Evolutionary conservation across 2,888 invertebrate species (phyloP), one percentile per base, ranked within the genome.

Genomic region (Melanostoma scalare): DNA sequence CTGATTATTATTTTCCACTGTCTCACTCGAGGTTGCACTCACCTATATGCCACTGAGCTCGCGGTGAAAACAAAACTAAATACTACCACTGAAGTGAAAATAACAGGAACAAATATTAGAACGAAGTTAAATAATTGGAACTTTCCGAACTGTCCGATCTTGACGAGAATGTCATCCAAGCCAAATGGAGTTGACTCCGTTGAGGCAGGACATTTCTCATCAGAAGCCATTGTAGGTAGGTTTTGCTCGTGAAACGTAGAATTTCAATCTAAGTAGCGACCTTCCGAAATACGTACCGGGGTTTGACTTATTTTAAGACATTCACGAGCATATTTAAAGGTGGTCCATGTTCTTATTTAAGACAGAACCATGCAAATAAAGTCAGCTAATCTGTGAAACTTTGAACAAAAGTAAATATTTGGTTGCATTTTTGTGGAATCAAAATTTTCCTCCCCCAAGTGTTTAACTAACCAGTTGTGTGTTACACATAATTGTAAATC

Each of bases 41-140:
- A 95, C 96, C 96, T 94, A 91, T 95, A 94, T 9, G 94, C 93
- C 33, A 95, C 91, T 75, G 94, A 93, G 80, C 94, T 94, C 2
- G 95, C 94, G 0, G 95, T 94, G 89, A 96, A 96, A 73, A 95
- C 93, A 88, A 94, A 95, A 69, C 94, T 94, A 86, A 94, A 92
- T 88, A 93, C 93, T 86, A 93, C 94, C 84, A 94, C 93, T 0
- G 94, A 94, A 3, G 94, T 93, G 89, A 94, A 93, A 20, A 94
- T 91, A 81, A 95, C 92, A 3, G 94, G 94, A 8, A 95, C 75
- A 76, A 94, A 92, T n/a, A 95, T 92, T 61, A 95, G 89, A 42
- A 92, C 86, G 85, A 94, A 93, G 86, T 93, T 93, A 48, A 92
- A 89, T 20, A 93, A 90, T 90, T 95, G 95, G 89, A 93, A 95